phyloP scores from a whole-genome alignment of 2,888 invertebrate species.

The Cecidostiba fungosa region DNA sequence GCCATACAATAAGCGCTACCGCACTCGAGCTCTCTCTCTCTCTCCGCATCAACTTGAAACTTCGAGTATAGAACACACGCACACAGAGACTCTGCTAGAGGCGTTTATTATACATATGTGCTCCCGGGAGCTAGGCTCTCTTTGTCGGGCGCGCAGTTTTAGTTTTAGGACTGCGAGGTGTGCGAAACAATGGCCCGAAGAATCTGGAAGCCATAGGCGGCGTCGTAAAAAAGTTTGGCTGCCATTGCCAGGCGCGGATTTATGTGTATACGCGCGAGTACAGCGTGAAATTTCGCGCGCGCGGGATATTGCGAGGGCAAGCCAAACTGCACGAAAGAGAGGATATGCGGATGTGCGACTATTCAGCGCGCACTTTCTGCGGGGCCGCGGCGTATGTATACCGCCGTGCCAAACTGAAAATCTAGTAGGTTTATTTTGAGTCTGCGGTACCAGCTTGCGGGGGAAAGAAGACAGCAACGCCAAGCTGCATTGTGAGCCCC shows the following conservation, averaged over 20 bases:
- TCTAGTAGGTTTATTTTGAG: constrained; percentile 51
- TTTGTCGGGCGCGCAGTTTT: background rate
- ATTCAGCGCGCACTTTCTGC: background rate
- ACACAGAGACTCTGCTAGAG: background rate
- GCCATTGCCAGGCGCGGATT: constrained; percentile 1
- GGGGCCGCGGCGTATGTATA: background rate
- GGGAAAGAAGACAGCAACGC: background rate
- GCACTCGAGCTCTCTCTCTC: background rate
- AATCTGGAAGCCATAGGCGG: constrained; percentile 35
- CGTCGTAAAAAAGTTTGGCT: constrained; percentile 13
- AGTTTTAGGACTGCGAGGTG: constrained; percentile 26
- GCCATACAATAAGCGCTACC: constrained; percentile 46
- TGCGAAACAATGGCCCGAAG: constrained; percentile 45
- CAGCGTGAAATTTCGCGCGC: background rate
- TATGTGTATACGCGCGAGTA: background rate
- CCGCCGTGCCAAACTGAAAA: constrained; percentile 25
- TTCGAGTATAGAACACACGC: background rate
- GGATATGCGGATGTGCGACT: background rate
- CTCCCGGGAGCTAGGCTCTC: background rate
- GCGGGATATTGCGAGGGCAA: constrained; percentile 14
- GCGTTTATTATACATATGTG: constrained; percentile 42
- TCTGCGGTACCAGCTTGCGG: background rate
- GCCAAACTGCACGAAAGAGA: constrained; percentile 37
- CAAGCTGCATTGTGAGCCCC: background rate
- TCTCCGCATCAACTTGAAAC: constrained; percentile 25